Conservation (phyloP, 2,113 vertebrate species). For the Rhea americana region DNA sequence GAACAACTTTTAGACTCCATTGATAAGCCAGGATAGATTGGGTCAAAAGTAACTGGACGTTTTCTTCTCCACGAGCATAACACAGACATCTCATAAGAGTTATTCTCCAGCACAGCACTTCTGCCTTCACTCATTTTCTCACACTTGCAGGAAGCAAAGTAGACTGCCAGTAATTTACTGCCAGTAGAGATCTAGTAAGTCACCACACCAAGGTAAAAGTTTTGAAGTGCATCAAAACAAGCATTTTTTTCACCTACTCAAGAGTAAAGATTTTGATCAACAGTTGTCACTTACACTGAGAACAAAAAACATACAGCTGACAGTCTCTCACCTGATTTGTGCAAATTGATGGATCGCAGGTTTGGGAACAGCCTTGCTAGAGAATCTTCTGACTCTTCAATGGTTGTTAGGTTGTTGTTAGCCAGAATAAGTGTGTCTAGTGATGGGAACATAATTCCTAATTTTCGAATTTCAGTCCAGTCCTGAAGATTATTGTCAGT, state of each 20-base stretch:
- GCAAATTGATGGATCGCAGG: constrained; percentile 93
- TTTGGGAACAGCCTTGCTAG: constrained; percentile 89
- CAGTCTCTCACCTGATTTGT: constrained; percentile 90
- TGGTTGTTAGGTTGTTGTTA: constrained; percentile 88
- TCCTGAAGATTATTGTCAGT: constrained; percentile 95
- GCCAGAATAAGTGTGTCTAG: constrained; percentile 90
- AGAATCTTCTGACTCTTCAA: constrained; percentile 85
- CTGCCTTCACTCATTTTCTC: background rate
- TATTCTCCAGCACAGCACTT: background rate
- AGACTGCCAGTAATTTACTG: background rate
- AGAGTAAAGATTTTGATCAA: background rate
- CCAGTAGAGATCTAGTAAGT: background rate
- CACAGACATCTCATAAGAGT: background rate
- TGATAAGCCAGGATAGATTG: background rate
- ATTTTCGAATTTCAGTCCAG: constrained; percentile 92
- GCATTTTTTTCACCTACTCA: background rate
- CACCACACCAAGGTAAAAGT: background rate
- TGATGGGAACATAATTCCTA: constrained; percentile 91
- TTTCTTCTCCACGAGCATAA: background rate
- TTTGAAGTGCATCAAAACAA: background rate
- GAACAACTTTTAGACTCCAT: background rate
- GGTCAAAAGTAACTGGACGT: background rate
- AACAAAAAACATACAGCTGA: background rate
- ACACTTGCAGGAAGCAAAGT: background rate
- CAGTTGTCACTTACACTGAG: background rate